phyloP scores from a whole-genome alignment of 1,140 invertebrate genomes.

The Anoplophora glabripennis region DNA sequence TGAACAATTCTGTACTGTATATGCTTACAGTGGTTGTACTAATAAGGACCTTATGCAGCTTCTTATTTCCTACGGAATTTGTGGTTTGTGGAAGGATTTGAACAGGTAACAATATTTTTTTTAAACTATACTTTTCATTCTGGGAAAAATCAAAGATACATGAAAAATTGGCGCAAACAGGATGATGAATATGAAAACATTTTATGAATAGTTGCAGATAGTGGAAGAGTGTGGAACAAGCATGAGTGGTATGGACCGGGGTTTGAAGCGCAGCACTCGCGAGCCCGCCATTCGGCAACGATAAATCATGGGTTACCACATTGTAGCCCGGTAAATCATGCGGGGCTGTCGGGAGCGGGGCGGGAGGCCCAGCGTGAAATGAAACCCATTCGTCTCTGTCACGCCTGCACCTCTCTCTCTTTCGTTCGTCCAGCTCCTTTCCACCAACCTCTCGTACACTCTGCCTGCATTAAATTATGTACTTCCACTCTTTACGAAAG shows the following conservation, averaged over 20 bases:
- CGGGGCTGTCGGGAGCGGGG: slow-evolving; percentile 43
- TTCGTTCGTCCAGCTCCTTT: slow-evolving; percentile 28
- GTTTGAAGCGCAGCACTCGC: slow-evolving; percentile 34
- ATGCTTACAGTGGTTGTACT: too few species aligned
- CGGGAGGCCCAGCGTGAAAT: slow-evolving; percentile 55
- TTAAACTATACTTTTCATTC: too few species aligned
- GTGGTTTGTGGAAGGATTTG: too few species aligned
- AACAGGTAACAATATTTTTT: too few species aligned
- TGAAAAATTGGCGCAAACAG: too few species aligned
- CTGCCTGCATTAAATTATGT: slow-evolving; percentile 10
- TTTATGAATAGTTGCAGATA: not conserved
- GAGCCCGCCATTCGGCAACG: slow-evolving; percentile 49
- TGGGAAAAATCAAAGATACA: too few species aligned
- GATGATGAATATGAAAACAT: too few species aligned
- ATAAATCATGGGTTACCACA: slow-evolving; percentile 68
- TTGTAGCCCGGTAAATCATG: slow-evolving; percentile 67
- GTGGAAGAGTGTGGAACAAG: slow-evolving; percentile 2
- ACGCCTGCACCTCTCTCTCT: slow-evolving; percentile 43
- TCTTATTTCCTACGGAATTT: too few species aligned
- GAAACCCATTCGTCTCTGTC: slow-evolving; percentile 52
- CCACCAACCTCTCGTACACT: not conserved
- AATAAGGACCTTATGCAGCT: too few species aligned
- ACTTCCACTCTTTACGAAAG: slow-evolving; percentile 18
- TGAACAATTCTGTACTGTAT: too few species aligned
- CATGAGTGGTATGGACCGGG: slow-evolving; percentile 8